Conservation (phyloP, 2,113 vertebrate species). For the Zingel zingel region DNA sequence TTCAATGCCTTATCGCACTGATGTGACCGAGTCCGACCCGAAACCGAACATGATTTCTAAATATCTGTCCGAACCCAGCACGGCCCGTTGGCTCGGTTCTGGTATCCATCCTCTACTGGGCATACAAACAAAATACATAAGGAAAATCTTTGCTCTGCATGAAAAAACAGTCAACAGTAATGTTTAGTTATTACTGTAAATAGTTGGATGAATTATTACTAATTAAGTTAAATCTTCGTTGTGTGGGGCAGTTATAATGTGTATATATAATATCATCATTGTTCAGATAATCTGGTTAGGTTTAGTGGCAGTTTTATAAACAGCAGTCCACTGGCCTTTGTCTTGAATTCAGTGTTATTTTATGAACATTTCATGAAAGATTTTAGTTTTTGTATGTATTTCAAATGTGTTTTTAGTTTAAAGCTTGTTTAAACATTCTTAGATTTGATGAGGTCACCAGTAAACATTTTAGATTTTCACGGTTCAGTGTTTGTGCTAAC, state of each 20-base stretch:
- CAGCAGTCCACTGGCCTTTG: too few relatives aligned
- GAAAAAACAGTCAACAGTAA: too few relatives aligned
- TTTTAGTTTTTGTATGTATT: background rate
- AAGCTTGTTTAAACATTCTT: background rate
- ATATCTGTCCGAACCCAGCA: too few relatives aligned
- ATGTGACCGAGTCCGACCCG: too few relatives aligned
- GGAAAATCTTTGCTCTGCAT: too few relatives aligned
- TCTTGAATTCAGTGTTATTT: background rate
- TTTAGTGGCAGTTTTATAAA: background rate
- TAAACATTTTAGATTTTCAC: background rate
- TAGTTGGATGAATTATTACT: too few relatives aligned
- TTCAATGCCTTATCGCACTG: too few relatives aligned
- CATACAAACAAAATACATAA: too few relatives aligned
- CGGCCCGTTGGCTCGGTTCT: too few relatives aligned
- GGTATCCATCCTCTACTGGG: too few relatives aligned
- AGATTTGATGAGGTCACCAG: conserved; percentile 1
- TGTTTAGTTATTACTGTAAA: background rate
- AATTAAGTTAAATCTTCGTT: background rate
- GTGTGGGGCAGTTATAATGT: background rate
- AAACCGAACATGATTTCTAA: too few relatives aligned
- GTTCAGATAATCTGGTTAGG: background rate
- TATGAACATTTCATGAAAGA: background rate
- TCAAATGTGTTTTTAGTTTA: background rate
- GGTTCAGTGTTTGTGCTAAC: background rate
- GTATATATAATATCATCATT: background rate